Evolutionary conservation across 1,140 invertebrate genomes (phyloP).

Genomic region (Pseudomyrmex flavicornis): DNA sequence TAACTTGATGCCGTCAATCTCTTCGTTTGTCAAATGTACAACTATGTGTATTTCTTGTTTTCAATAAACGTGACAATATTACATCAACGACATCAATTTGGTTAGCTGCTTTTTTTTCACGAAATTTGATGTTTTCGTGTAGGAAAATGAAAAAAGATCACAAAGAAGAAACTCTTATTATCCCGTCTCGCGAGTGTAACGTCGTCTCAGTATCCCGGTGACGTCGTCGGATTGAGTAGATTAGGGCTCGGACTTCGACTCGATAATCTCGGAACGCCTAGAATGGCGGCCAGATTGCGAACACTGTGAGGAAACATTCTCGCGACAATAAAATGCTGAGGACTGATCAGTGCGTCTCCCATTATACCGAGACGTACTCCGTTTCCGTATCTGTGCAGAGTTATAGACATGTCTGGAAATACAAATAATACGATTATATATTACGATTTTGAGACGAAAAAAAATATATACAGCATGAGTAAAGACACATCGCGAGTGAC

Average conservation of each 20-base stretch:
- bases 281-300: constrained; percentile 82
- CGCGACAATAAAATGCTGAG: constrained; percentile 86
- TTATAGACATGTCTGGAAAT: constrained; percentile 89
- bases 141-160: too few species aligned
- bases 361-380: constrained; percentile 90
- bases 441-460: not conserved
- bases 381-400: constrained; percentile 90
- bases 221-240: constrained; percentile 73
- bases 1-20: not conserved
- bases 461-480: not conserved
- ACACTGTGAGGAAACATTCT: constrained; percentile 84
- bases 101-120: too few species aligned
- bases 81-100: not conserved
- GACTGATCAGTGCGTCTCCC: constrained; percentile 90
- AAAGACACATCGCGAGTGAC: constrained; percentile 23
- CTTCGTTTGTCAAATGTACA: not conserved
- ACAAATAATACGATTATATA: constrained; percentile 10
- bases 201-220: constrained; percentile 74
- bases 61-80: constrained; percentile 7
- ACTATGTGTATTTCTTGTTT: not conserved
- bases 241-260: constrained; percentile 79
- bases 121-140: too few species aligned
- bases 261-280: constrained; percentile 78
- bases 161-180: too few species aligned
- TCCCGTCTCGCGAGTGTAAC: too few species aligned